Evolutionary conservation across 2,888 invertebrate species (phyloP), one percentile per base, ranked within the genome.

Genomic region (Napeogenes inachia): DNA sequence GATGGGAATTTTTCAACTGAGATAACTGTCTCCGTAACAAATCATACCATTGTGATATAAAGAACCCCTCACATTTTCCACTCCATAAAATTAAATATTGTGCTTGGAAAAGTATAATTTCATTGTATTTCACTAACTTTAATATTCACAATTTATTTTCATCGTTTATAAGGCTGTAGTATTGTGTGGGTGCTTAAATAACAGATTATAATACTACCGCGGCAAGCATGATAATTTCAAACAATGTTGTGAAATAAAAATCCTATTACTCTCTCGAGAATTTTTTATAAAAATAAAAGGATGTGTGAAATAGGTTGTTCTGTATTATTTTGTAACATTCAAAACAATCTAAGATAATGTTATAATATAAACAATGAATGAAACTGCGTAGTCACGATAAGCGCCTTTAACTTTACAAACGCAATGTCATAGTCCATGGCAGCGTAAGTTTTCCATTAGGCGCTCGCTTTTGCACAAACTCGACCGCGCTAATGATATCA

Each of bases 41-140:
- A 85, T 86, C 85, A 85, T 86, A 71, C 77, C 77, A 82, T 85
- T 85, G 86, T 86, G 82, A 77, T 75, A 75, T 69, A 69, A 68
- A 72, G 68, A 64, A 70, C 79, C 80, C 81, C 77, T 75, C 73
- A 59, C 71, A 72, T 83, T 84, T 87, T 87, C 87, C 87, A 82
- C 82, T 77, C 85, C 84, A 87, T 87, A 84, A 87, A 87, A 85
- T 86, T 86, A 85, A 85, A 85, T 84, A 82, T 84, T 80, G 77
- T 77, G 71, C 69, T 72, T 60, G 72, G 77, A 78, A 79, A 73
- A 74, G 71, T 71, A 82, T 80, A 81, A 81, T 81, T 81, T 78
- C 80, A 78, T 81, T 76, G 78, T 73, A 72, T 73, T 75, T 68
- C 63, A 63, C 67, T 70, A 69, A 55, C 50, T 68, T 70, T 67